Conservation (phyloP, 53 echinoderm and acorn worm genomes). For the Patiria pectinifera region DNA sequence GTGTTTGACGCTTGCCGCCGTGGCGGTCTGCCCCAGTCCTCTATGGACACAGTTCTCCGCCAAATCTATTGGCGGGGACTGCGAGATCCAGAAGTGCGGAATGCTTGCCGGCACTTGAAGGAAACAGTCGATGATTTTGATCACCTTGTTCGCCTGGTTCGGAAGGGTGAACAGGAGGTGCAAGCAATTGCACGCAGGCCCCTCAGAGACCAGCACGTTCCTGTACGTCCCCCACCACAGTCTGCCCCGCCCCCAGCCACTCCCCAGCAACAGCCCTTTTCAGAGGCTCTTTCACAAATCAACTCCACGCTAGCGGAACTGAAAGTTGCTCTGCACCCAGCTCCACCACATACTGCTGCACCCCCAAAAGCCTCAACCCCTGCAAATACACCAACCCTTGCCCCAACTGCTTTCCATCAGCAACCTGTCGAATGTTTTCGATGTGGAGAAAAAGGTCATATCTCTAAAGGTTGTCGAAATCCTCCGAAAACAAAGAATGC, state of each 20-base stretch:
- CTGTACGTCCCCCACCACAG: neutral
- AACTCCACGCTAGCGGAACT: neutral
- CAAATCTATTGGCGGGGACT: slow-evolving; percentile 19
- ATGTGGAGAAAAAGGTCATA: neutral
- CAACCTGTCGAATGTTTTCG: neutral
- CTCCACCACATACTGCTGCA: neutral
- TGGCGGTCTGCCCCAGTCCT: neutral
- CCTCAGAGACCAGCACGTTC: neutral
- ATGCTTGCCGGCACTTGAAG: slow-evolving; percentile 8
- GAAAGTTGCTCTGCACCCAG: neutral
- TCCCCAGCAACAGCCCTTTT: neutral
- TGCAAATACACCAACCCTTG: neutral
- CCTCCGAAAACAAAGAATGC: neutral
- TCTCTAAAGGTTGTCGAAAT: neutral
- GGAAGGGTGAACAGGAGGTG: neutral
- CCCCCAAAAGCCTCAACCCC: neutral
- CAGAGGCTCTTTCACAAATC: neutral
- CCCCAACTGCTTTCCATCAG: neutral
- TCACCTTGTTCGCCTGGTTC: slow-evolving; percentile 1
- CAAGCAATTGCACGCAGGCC: neutral
- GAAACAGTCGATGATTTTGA: neutral
- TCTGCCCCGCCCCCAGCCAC: neutral
- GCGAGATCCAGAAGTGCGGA: neutral
- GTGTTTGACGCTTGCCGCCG: neutral
- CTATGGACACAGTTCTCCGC: neutral